A percentile compares a stretch with the other conserved stretches of the same genome.
phyloP scores from a whole-genome alignment of 1,140 invertebrate genomes.

The Bombus waltoni region DNA sequence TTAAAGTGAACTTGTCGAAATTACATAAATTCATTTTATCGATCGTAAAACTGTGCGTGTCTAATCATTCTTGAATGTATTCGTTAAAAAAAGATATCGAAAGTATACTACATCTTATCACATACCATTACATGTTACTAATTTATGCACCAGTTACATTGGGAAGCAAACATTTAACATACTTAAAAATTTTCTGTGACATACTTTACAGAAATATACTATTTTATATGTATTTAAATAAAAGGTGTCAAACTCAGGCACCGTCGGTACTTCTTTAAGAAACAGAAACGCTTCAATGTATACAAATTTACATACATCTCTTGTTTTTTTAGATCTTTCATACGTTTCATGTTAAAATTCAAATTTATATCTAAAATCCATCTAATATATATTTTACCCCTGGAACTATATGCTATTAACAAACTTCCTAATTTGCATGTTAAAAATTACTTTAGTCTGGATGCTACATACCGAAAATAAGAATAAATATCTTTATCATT shows the following conservation, averaged over 20 bases:
- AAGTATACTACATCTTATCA: slow-evolving; percentile 6
- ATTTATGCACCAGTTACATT: slow-evolving; percentile 7
- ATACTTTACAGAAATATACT: slow-evolving; percentile 7
- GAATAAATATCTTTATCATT: slow-evolving; percentile 34
- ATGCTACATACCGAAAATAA: slow-evolving; percentile 28
- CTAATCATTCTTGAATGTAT: neutral
- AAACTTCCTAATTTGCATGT: neutral
- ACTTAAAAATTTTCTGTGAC: neutral
- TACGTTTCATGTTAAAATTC: neutral
- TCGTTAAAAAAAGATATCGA: slow-evolving; percentile 3
- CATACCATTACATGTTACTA: neutral
- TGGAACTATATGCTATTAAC: slow-evolving; percentile 38
- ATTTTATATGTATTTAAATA: slow-evolving; percentile 39
- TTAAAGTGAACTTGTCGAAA: neutral
- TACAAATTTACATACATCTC: slow-evolving; percentile 33
- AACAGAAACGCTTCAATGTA: slow-evolving; percentile 55
- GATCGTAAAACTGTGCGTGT: slow-evolving; percentile 27
- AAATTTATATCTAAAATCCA: slow-evolving; percentile 18
- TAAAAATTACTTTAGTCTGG: slow-evolving; percentile 13
- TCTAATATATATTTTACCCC: slow-evolving; percentile 9
- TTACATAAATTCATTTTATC: neutral
- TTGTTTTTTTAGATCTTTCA: slow-evolving; percentile 16
- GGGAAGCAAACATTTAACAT: slow-evolving; percentile 15
- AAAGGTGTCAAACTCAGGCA: slow-evolving; percentile 65
- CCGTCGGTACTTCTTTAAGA: slow-evolving; percentile 63